Conservation (phyloP, 2,888 invertebrate species). For the Polyommatus icarus region DNA sequence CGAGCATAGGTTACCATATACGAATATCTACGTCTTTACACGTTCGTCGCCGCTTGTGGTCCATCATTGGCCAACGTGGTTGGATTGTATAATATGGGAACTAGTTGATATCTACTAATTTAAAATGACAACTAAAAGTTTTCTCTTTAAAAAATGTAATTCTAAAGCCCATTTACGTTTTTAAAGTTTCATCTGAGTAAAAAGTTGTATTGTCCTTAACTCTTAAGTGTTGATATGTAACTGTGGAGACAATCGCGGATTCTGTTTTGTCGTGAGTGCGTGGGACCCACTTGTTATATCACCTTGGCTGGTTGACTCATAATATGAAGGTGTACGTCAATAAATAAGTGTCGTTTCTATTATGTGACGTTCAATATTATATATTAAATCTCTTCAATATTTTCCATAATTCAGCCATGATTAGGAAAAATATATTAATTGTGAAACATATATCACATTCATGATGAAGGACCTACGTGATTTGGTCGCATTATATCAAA, state of each 20-base stretch:
- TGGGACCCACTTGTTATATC: conserved; percentile 12
- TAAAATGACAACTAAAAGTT: background rate
- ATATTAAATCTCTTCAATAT: too few species aligned
- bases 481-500: too few species aligned
- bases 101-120: too few species aligned
- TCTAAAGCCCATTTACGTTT: conserved; percentile 6
- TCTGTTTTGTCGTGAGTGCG: background rate
- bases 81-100: too few species aligned
- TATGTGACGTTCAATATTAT: background rate
- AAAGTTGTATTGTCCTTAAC: background rate
- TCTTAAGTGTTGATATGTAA: background rate
- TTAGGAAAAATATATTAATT: too few species aligned
- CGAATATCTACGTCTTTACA: too few species aligned
- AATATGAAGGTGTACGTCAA: background rate
- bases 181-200: background rate
- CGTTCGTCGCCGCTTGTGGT: too few species aligned
- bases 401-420: too few species aligned
- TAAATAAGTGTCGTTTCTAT: background rate
- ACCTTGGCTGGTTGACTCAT: conserved; percentile 6
- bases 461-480: too few species aligned
- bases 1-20: too few species aligned
- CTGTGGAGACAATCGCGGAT: background rate
- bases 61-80: too few species aligned
- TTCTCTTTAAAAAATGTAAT: background rate
- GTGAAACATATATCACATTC: too few species aligned